Evolutionary conservation across 2,113 vertebrate genomes (phyloP), one percentile per base, ranked within the genome.

Genomic region (Gymnogyps californianus): DNA sequence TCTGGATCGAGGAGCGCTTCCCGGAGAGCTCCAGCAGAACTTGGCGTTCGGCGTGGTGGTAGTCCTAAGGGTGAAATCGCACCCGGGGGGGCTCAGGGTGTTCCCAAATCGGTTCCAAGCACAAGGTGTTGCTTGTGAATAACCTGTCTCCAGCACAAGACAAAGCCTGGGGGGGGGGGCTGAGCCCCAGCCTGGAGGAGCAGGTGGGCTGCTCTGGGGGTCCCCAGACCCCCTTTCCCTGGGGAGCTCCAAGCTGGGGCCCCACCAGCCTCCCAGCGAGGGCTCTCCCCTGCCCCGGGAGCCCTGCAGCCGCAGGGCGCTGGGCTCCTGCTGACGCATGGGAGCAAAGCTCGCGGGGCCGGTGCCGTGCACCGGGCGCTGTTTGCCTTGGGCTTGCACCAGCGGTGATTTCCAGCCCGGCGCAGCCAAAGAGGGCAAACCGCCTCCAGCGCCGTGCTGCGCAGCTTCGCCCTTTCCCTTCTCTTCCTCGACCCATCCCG

Each of bases 31-130:
- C 40, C 52, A 7, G 29, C 32, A 59, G 7, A 6, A 3, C 10
- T 57, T 28, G 14, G 7, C 16, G 1, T 26, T 59, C 6, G 16
- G 47, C 8, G 3, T 11, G 19, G 20, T 10, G 2, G 1, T 67
- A 12, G 19, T 26, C 40, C n/a, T 31, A 9, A 21, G 51, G 46
- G 36, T 44, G 55, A 52, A 64, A 61, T 34, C 0, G 0, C 38
- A 20, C 9, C 7, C 0, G 1, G 12, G 4, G 3, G 13, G 13
- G 5, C 44, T 62, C 16, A 3, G 38, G 26, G 10, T 67, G 8
- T 55, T 83, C 32, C 51, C 77, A 19, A 49, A 42, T 15, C 12
- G 6, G 1, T 93, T 90, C 62, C 28, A 11, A 22, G 24, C 2
- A 2, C 10, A 11, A 40, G 47, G 8, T 12, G 78, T 83, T 72